phyloP scores from a whole-genome alignment of 2,888 invertebrate species.

The Perdita meconis region DNA sequence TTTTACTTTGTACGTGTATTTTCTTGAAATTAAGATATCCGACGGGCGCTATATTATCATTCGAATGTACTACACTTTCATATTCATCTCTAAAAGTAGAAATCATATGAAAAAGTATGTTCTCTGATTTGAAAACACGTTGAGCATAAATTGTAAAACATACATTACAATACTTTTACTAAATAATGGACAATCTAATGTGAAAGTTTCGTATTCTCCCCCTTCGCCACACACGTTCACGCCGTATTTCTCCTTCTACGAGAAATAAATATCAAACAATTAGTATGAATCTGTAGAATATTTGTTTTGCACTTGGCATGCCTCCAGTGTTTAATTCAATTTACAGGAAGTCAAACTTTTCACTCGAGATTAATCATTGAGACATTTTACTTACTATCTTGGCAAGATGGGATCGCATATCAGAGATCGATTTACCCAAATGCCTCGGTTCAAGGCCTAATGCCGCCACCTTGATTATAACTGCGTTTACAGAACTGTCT shows the following conservation, averaged over 20 bases:
- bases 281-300: conserved; percentile 19
- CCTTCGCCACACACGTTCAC: conserved; percentile 99
- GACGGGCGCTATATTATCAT: conserved; percentile 97
- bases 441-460: conserved; percentile 96
- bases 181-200: conserved; percentile 98
- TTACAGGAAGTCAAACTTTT: conserved; percentile 27
- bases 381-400: conserved; percentile 88
- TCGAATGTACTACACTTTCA: conserved; percentile 94
- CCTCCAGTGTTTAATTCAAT: conserved; percentile 24
- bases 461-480: conserved; percentile 98
- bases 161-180: conserved; percentile 95
- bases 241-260: conserved; percentile 94
- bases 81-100: conserved; percentile 90
- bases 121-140: background rate
- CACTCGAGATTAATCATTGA: conserved; percentile 59
- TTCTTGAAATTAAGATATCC: conserved; percentile 96
- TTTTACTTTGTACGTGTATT: conserved; percentile 90
- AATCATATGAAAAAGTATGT: conserved; percentile 19
- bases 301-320: conserved; percentile 35
- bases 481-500: conserved; percentile 94
- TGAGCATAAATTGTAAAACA: conserved; percentile 84
- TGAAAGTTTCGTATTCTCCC: conserved; percentile 99
- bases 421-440: conserved; percentile 93
- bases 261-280: conserved; percentile 71
- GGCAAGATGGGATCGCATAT: conserved; percentile 94